Evolutionary conservation across 2,797 vertebrate genomes (phyloP).

Genomic region (Staurois parvus): DNA sequence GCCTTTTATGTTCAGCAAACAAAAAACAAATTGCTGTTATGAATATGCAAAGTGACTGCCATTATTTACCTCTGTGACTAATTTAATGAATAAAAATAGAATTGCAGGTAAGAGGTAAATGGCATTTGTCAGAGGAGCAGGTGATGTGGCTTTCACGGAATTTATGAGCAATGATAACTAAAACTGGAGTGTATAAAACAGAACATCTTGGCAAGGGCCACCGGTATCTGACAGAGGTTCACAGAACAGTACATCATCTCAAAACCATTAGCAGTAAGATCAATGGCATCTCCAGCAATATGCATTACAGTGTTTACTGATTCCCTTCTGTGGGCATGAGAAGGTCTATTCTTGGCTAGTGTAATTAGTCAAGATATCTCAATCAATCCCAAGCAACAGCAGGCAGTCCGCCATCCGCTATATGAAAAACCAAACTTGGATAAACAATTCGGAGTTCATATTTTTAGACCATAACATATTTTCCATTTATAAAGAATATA

Average conservation of each 20-base stretch:
- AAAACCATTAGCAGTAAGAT: constrained; percentile 70
- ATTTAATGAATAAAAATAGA: constrained; percentile 52
- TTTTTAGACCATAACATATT: constrained; percentile 52
- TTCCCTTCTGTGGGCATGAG: constrained; percentile 47
- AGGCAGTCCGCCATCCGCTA: constrained; percentile 52
- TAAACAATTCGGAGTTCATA: constrained; percentile 48
- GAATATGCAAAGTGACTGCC: constrained; percentile 57
- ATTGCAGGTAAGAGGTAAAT: constrained; percentile 24
- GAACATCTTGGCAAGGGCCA: constrained; percentile 56
- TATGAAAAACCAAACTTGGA: constrained; percentile 43
- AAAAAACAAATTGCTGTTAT: constrained; percentile 38
- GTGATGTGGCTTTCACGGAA: constrained; percentile 20
- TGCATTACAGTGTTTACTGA: constrained; percentile 67
- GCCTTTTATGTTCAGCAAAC: constrained; percentile 51
- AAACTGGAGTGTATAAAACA: constrained; percentile 64
- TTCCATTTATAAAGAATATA: constrained; percentile 38
- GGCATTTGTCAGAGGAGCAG: constrained; percentile 11
- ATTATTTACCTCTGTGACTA: constrained; percentile 57
- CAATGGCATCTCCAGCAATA: constrained; percentile 68
- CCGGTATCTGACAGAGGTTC: constrained; percentile 65
- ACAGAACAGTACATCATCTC: constrained; percentile 68
- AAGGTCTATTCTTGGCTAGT: constrained; percentile 64
- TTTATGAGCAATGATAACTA: constrained; percentile 60
- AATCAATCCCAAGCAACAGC: constrained; percentile 61
- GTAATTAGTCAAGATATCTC: constrained; percentile 66